These are phyloP conservation scores for Siphamia tubifer DNA, from an alignment of 2,113 vertebrate genomes.

Conservation along the genomic window DNA sequence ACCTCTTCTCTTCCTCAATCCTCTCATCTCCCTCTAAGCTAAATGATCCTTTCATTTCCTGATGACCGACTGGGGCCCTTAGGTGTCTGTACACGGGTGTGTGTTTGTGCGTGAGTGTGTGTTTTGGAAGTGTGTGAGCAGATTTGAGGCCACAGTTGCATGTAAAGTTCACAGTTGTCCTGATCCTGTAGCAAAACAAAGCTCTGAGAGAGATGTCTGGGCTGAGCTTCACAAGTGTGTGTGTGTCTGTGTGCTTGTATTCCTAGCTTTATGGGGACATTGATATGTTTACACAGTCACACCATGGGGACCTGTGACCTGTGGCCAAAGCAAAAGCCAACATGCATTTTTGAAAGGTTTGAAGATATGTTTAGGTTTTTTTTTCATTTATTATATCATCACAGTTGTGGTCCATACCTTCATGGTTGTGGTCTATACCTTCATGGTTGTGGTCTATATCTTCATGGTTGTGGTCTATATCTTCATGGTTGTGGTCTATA, in stretches of 20 bases:
- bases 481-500: no score
- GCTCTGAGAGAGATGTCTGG: conserved; percentile 84
- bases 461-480: no score
- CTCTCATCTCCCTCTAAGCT: conserved; percentile 78
- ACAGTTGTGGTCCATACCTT: no score
- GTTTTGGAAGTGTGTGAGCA: conserved; percentile 37
- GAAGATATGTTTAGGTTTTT: no score
- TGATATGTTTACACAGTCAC: no score
- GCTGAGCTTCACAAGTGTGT: conserved; percentile 77
- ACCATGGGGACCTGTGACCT: no score
- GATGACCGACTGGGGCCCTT: conserved; percentile 82
- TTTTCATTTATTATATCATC: no score
- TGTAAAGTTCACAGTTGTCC: conserved; percentile 87
- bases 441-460: no score
- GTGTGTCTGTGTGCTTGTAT: conserved; percentile 22
- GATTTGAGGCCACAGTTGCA: conserved; percentile 75
- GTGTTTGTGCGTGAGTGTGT: conserved; percentile 29
- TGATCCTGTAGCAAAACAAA: conserved; percentile 89
- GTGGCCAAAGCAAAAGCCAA: no score
- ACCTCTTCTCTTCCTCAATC: conserved; percentile 47
- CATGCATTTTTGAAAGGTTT: no score
- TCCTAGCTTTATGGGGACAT: no score
- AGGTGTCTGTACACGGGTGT: conserved; percentile 76
- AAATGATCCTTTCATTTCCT: conserved; percentile 98
- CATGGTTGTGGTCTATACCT: no score